Evolutionary conservation across 2,888 invertebrate genomes (phyloP).

Genomic region (Cremastinae sp.): DNA sequence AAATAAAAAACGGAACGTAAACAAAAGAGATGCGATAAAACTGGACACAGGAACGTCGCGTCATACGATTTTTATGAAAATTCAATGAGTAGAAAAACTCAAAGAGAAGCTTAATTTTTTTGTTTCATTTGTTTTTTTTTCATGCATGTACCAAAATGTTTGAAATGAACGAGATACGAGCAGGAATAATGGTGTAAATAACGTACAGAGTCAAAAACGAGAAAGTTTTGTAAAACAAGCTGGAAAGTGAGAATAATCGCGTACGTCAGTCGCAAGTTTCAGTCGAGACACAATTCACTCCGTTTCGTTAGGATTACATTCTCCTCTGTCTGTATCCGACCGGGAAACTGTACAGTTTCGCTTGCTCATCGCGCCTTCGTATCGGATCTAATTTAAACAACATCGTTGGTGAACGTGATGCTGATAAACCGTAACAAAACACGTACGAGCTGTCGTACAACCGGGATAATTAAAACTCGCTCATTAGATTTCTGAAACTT

Average conservation of each 20-base stretch:
- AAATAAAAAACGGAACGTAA: slow-evolving; percentile 17
- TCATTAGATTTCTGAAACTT: not conserved
- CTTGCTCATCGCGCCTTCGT: not conserved
- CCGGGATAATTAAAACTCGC: not conserved
- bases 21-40: slow-evolving; percentile 10
- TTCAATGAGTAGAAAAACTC: slow-evolving; percentile 8
- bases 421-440: no score
- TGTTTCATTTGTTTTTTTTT: no score
- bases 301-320: slow-evolving; percentile 23
- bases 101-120: no score
- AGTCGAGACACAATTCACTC: slow-evolving; percentile 26
- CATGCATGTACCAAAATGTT: no score
- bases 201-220: no score
- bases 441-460: not conserved
- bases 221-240: not conserved
- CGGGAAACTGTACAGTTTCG: slow-evolving; percentile 5
- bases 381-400: not conserved
- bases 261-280: slow-evolving; percentile 36
- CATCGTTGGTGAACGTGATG: not conserved
- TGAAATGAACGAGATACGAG: no score
- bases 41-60: not conserved
- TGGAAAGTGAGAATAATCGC: not conserved
- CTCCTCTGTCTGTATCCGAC: not conserved
- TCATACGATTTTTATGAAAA: not conserved
- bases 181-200: no score